Conservation (phyloP, 2,797 vertebrate species). For the Lagorchestes hirsutus region DNA sequence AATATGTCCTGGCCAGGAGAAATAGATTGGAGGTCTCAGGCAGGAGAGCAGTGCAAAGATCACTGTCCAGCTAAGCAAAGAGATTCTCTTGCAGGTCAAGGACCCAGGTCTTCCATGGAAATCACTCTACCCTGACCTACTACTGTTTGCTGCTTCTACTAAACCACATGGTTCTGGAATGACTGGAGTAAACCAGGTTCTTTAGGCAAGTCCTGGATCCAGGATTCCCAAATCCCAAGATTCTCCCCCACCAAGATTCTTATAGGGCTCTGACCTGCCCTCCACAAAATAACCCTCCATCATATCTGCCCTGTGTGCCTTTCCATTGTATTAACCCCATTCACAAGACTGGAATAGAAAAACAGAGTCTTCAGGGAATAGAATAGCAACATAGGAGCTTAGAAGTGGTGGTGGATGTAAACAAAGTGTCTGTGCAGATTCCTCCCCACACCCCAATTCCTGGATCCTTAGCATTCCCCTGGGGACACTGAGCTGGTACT, state of each 20-base stretch:
- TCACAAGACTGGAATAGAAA: neutral
- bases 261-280: neutral
- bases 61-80: neutral
- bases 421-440: neutral
- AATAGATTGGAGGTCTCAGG: neutral
- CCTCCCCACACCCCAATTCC: neutral
- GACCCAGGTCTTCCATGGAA: neutral
- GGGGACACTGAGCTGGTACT: neutral
- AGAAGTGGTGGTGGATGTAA: neutral
- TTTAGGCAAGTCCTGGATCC: neutral
- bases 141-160: neutral
- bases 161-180: neutral
- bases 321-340: neutral
- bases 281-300: neutral
- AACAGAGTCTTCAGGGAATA: neutral
- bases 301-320: neutral
- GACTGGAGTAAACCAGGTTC: neutral
- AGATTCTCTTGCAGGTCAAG: neutral
- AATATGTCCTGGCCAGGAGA: neutral
- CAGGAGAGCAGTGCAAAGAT: neutral
- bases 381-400: neutral
- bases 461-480: neutral
- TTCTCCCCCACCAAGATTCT: neutral
- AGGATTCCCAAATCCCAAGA: neutral
- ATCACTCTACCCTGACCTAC: neutral